A percentile compares a stretch with the other conserved stretches of the same genome.
Evolutionary conservation across 2,797 vertebrate species (phyloP).

Genomic region (Falco novaeseelandiae): DNA sequence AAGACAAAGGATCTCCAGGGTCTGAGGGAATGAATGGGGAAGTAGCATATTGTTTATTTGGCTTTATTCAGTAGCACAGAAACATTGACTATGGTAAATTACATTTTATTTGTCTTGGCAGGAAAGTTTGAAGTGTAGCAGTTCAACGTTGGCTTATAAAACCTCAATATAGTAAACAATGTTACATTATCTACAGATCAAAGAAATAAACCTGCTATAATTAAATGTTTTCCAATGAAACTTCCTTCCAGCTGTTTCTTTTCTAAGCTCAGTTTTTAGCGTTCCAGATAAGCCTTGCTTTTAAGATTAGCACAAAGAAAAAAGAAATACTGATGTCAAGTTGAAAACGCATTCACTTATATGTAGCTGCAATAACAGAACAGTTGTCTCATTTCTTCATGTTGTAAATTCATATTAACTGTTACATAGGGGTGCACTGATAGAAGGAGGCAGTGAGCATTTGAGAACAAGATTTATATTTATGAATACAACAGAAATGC

Average conservation of each 20-base stretch:
- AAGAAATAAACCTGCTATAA: slow-evolving; percentile 58
- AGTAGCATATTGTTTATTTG: slow-evolving; percentile 30
- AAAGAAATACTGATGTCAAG: slow-evolving; percentile 25
- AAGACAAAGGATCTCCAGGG: background rate
- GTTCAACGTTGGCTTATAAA: slow-evolving; percentile 41
- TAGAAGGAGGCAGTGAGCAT: background rate
- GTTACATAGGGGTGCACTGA: background rate
- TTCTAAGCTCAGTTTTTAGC: slow-evolving; percentile 50
- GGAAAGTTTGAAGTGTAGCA: slow-evolving; percentile 14
- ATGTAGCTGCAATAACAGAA: background rate
- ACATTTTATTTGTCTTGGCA: slow-evolving; percentile 59
- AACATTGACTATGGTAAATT: slow-evolving; percentile 36
- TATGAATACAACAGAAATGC: slow-evolving; percentile 7
- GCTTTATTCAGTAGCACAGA: slow-evolving; percentile 35
- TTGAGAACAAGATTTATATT: slow-evolving; percentile 1
- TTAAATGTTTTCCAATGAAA: slow-evolving; percentile 52
- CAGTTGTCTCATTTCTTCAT: slow-evolving; percentile 21
- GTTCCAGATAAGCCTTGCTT: slow-evolving; percentile 65
- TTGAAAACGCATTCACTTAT: background rate
- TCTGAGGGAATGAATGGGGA: background rate
- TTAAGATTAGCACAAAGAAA: slow-evolving; percentile 48
- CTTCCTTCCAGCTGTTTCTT: slow-evolving; percentile 68
- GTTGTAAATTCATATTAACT: slow-evolving; percentile 1
- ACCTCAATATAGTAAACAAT: slow-evolving; percentile 38
- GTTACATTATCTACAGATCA: slow-evolving; percentile 61